phyloP scores from a whole-genome alignment of 2,888 invertebrate genomes.

The Epinotia bilunana region DNA sequence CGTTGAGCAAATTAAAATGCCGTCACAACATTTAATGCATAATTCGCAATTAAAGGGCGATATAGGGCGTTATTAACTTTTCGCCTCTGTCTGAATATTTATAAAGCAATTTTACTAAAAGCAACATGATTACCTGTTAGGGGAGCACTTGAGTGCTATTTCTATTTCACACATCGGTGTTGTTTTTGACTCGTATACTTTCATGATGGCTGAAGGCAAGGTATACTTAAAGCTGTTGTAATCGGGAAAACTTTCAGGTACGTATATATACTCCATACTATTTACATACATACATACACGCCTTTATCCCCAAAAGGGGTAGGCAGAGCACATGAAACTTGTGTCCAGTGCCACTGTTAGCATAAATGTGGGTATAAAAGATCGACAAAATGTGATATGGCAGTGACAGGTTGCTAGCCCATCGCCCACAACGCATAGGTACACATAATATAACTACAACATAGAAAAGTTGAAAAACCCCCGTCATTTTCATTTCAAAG shows the following conservation, averaged over 20 bases:
- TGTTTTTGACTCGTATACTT: constrained; percentile 24
- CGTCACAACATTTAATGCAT: constrained; percentile 61
- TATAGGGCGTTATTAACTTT: constrained; percentile 76
- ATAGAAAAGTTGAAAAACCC: no score
- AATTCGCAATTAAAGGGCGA: constrained; percentile 77
- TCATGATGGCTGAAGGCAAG: not conserved
- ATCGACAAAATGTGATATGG: no score
- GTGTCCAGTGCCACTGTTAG: no score
- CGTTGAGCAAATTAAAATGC: constrained; percentile 35
- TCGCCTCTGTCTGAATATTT: constrained; percentile 77
- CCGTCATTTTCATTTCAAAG: no score
- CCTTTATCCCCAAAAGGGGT: no score
- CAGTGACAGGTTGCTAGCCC: no score
- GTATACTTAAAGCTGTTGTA: not conserved
- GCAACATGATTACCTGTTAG: constrained; percentile 69
- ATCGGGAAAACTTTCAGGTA: not conserved
- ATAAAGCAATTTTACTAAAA: constrained; percentile 83
- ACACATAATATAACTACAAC: no score
- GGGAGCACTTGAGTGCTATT: constrained; percentile 55
- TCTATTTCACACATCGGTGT: constrained; percentile 53
- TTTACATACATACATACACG: no score
- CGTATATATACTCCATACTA: no score
- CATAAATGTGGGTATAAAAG: no score
- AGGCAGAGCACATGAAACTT: no score
- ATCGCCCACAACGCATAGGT: no score